Base-by-base conservation (phyloP, 2,113 vertebrate species). In the Lepisosteus oculatus region DNA sequence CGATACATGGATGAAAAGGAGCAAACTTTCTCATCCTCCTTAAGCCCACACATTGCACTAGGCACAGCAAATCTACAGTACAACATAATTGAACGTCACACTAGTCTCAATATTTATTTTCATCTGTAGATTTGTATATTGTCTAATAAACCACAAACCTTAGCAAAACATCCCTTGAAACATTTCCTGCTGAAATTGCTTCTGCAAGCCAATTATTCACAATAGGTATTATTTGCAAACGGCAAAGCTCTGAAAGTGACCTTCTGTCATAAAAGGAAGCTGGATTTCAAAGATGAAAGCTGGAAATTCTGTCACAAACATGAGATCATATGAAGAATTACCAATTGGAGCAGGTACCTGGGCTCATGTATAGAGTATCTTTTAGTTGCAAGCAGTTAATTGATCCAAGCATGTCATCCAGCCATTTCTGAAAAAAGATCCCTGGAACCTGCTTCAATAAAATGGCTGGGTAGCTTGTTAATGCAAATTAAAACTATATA, bases 171-270 rank as follows among this genome's bases (percentile, higher is more conserved):
- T 59, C 12, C 67, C 73, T 78, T 86, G 15, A 17, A 17, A 17
- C 15, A 17, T 79, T 76, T 87, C 85, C 84, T 86, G 83, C 83
- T 81, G 55, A 72, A 85, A 85, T 70, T 69, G 77, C 74, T 77
- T 78, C 70, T 75, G 76, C 76, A 69, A 88, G 84, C 74, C 83
- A 89, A 86, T 89, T 86, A 86, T 82, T 74, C 84, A 78, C 76
- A 73, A 72, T 74, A 72, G 65, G 71, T 51, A 17, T 68, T 64
- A 71, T 72, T 74, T 17, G 56, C 8, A 59, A 69, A 72, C 61
- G 0, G 76, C 70, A 57, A 61, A 69, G 79, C 70, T 12, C 44
- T 67, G 42, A 72, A 69, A 54, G 51, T 71, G 55, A 8, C 65
- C 15, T 57, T 6, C 47, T 29, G 29, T 29, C 29, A 2, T 29